phyloP scores from a whole-genome alignment of 1,140 invertebrate genomes.

The Scaptodrosophila lebanonensis region DNA sequence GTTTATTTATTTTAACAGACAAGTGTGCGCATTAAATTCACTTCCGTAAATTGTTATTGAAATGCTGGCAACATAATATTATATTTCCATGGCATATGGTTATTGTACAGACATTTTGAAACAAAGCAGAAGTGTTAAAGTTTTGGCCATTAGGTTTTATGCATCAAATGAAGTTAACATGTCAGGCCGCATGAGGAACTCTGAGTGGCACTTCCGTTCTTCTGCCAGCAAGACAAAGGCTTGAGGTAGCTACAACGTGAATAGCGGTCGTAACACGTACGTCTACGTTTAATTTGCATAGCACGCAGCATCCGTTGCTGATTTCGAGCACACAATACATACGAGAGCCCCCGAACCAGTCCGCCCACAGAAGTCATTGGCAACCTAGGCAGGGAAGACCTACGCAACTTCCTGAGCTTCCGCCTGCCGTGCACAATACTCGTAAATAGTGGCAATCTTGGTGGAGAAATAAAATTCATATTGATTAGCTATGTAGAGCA shows the following conservation, averaged over 20 bases:
- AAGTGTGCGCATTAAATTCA: too few species aligned
- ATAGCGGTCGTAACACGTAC: slow-evolving; percentile 41
- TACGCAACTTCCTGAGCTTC: not conserved
- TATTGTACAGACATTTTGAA: too few species aligned
- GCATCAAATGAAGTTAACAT: slow-evolving; percentile 45
- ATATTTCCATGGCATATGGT: too few species aligned
- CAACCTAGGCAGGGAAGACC: not conserved
- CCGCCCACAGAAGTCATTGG: slow-evolving; percentile 8
- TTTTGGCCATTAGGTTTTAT: too few species aligned
- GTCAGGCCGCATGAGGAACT: slow-evolving; percentile 16
- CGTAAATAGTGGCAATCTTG: slow-evolving; percentile 3
- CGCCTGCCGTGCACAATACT: not conserved
- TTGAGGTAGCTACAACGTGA: slow-evolving; percentile 28
- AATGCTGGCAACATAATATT: too few species aligned
- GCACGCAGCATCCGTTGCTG: slow-evolving; percentile 69
- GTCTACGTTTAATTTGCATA: slow-evolving; percentile 50
- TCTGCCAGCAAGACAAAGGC: slow-evolving; percentile 21
- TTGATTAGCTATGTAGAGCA: slow-evolving; percentile 49
- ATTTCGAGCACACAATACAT: slow-evolving; percentile 26
- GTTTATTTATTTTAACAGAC: too few species aligned
- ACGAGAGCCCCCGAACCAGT: slow-evolving; percentile 5
- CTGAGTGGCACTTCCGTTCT: too few species aligned
- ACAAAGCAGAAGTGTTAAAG: too few species aligned
- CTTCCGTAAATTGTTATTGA: too few species aligned
- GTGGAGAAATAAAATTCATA: slow-evolving; percentile 53